Conservation (phyloP, 2,113 vertebrate species). For the Trogon melanurus region DNA sequence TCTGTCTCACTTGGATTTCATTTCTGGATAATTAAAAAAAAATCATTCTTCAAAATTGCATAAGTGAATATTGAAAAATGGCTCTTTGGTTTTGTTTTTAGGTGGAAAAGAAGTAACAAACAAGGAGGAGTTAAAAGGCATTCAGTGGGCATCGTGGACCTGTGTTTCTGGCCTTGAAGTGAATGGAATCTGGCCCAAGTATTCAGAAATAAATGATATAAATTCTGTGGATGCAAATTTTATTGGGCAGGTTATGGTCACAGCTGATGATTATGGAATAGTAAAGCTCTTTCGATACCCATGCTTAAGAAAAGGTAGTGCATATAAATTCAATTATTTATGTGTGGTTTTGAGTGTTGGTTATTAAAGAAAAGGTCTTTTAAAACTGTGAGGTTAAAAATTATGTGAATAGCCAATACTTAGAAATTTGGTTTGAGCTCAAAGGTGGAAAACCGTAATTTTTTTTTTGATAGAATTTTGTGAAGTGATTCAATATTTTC, state of each 20-base stretch:
- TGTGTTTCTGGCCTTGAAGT: conserved; percentile 94
- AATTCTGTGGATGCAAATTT: conserved; percentile 98
- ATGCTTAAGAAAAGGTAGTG: conserved; percentile 92
- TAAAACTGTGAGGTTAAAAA: neutral
- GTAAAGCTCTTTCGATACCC: conserved; percentile 96
- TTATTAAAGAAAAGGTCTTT: neutral
- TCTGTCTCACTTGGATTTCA: neutral
- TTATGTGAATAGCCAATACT: neutral
- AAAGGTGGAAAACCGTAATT: neutral
- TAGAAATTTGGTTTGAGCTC: neutral
- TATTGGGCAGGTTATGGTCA: conserved; percentile 93
- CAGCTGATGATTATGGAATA: conserved; percentile 95
- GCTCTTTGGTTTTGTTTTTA: conserved; percentile 71
- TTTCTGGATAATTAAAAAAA: neutral
- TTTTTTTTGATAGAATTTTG: neutral
- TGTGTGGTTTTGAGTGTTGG: neutral
- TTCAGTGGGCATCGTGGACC: conserved; percentile 96
- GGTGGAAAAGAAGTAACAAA: conserved; percentile 95
- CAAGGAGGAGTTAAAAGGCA: conserved; percentile 92
- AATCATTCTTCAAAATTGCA: neutral
- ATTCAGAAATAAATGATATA: conserved; percentile 93
- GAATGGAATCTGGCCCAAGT: conserved; percentile 97
- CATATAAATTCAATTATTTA: conserved; percentile 7
- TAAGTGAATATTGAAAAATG: neutral
- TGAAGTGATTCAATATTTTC: neutral